Evolutionary conservation across 1,140 invertebrate species (phyloP), one percentile per base, ranked within the genome.

Genomic region (Drosophila arizonae): DNA sequence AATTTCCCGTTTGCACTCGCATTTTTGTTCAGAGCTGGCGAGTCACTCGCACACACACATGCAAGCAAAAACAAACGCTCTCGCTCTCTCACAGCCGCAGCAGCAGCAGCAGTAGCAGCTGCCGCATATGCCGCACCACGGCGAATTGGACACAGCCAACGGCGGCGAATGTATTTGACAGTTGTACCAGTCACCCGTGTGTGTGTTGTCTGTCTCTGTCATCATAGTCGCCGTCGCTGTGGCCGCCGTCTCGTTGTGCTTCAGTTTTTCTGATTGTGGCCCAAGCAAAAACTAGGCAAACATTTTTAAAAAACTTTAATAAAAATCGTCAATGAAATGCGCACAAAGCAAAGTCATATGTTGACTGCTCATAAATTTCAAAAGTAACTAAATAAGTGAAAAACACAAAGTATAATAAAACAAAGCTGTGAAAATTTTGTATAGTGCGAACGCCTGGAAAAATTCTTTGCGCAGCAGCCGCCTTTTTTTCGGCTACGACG

Each of bases 211-310:
- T 78, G 72, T 79, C 82, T 81, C 82, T 86, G 75, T 87, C 81
- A 85, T 85, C 79, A 81, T 81, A 77, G 71, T 81, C 76, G 74
- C 58, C 66, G 68, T 63, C 60, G 80, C 71, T 72, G 81, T 76
- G 77, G 81, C 79, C 66, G 81, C 79, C 68, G 82, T 79, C 79
- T 86, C 82, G 82, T 86, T 72, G 79, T 71, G 57, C 43, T 81
- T 79, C 81, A 87, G 80, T 86, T 86, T 87, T 86, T 86, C 82
- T 81, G 82, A 86, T 86, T 86, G 82, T 82, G 81, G 81, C 81
- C 63, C 60, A 81, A 76, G 81, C 76, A 76, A 87, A 87, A 86
- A 76, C 41, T 26, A 87, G 82, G 79, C 79, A 87, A 79, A 87
- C 82, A 71, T 64, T 79, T 60, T 69, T 55, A 28, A 57, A 80